phyloP scores from a whole-genome alignment of 2,113 vertebrate species.

The Amphilophus citrinellus region DNA sequence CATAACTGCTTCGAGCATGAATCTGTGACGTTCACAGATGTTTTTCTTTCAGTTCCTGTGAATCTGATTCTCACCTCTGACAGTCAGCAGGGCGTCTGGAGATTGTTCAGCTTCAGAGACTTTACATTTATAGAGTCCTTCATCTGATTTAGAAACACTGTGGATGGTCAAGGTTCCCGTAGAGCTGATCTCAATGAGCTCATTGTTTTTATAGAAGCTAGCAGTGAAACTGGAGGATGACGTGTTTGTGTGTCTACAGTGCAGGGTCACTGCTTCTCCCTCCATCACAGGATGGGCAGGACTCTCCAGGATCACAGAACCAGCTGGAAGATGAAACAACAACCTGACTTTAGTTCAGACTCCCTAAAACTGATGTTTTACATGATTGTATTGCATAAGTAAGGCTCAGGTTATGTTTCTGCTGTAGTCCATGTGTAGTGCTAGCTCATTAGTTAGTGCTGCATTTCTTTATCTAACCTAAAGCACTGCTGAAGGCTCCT shows the following conservation, averaged over 20 bases:
- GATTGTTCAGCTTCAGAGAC: neutral
- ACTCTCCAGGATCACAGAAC: constrained; percentile 33
- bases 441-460: too few relatives aligned
- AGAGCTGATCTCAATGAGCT: fast-evolving
- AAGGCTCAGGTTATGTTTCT: neutral
- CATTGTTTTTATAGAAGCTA: neutral
- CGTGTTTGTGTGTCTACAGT: neutral
- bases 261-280: constrained; percentile 12
- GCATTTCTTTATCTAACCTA: too few relatives aligned
- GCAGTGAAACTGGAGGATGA: fast-evolving
- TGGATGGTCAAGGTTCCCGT: neutral
- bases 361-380: neutral
- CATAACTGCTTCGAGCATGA: fast-evolving
- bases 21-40: fast-evolving
- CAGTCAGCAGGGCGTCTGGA: neutral
- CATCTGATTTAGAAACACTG: neutral
- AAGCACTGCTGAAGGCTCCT: too few relatives aligned
- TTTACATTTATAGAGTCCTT: constrained; percentile 45
- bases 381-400: neutral
- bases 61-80: constrained; percentile 27
- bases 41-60: neutral
- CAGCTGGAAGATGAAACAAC: neutral
- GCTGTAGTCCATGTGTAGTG: neutral
- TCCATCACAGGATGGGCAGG: neutral
- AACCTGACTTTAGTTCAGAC: neutral